Base-by-base conservation (phyloP, 2,888 invertebrate species). In the Romanomermis culicivorax region DNA sequence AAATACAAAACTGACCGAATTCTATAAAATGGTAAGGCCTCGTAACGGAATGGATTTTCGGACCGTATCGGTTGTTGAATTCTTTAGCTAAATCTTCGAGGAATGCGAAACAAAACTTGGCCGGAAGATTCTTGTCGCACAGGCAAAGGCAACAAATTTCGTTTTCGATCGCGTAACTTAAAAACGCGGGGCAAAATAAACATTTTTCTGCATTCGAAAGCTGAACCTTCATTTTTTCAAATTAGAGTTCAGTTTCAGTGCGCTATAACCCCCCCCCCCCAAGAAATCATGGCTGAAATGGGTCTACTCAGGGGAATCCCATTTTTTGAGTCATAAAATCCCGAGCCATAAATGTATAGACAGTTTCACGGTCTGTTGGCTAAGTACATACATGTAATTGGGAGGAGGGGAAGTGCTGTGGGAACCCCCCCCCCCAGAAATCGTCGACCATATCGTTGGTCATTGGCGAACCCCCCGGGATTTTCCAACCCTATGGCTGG, bases 11-110 rank as follows among this genome's bases (percentile, higher is more conserved):
- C 17, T 42, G 24, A 67, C 67, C 67, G 53, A 67, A 67, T 54
- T 67, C 67, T 3, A 67, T 57, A 56, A 67, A 67, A 48, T 68
- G 67, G 56, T 66, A 67, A 2, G 67, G 67, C 29, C 67, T 58
- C 26, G 62, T 59, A 25, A 65, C 67, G 30, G 60, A 51, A 3
- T 64, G 65, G 27, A 68, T 58, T 27, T 60, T 58, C 11, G 58
- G 56, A 11, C 62, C 60, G 54, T 66, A 59, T 29, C 62, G 60
- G 50, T 57, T 62, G 23, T 60, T 42, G 51, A 67, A 67, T 54
- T 48, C 43, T 51, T 56, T 57, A 20, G 60, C 60, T 17, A 64
- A 58, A 42, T 64, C 64, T 25, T 64, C 64, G 14, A 64, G 53
- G 53, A 60, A 65, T 2, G 58, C 58, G 53, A 64, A 64, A 7